A percentile compares a stretch with the other conserved stretches of the same genome.
These are phyloP conservation scores for Cairina moschata DNA, from an alignment of 2,113 vertebrate genomes.

Conservation along the genomic window DNA sequence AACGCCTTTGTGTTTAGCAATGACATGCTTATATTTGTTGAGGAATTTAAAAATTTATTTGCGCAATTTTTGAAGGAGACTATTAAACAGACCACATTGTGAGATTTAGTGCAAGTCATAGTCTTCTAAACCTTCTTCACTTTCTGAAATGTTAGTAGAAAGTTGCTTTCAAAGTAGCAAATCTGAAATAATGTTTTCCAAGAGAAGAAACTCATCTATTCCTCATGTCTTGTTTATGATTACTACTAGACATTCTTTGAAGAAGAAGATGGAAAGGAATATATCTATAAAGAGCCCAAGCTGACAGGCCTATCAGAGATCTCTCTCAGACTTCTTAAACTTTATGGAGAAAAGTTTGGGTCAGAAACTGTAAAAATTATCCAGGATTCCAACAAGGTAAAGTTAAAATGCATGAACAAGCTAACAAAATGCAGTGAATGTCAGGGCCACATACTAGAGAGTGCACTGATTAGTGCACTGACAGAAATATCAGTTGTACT, in stretches of 20 bases:
- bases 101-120: not conserved
- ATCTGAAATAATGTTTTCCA: not conserved
- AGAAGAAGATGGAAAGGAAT: slow-evolving; percentile 97
- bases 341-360: slow-evolving; percentile 97
- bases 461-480: not conserved
- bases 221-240: not conserved
- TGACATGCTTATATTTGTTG: not conserved
- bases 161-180: not conserved
- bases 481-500: not conserved
- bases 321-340: slow-evolving; percentile 89
- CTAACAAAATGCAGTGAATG: not conserved
- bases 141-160: not conserved
- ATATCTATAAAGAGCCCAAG: slow-evolving; percentile 98
- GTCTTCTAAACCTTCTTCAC: not conserved
- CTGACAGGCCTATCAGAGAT: slow-evolving; percentile 95
- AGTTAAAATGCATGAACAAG: not conserved
- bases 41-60: not conserved
- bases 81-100: not conserved
- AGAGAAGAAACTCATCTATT: not conserved
- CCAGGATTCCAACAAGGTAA: slow-evolving; percentile 97
- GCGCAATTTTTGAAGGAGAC: not conserved
- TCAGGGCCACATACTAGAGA: not conserved
- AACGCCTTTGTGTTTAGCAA: not conserved
- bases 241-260: slow-evolving; percentile 90
- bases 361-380: slow-evolving; percentile 92